phyloP scores from a whole-genome alignment of 30 jellyfish, hydroid and myxozoan species.

The Nemopilema nomurai region DNA sequence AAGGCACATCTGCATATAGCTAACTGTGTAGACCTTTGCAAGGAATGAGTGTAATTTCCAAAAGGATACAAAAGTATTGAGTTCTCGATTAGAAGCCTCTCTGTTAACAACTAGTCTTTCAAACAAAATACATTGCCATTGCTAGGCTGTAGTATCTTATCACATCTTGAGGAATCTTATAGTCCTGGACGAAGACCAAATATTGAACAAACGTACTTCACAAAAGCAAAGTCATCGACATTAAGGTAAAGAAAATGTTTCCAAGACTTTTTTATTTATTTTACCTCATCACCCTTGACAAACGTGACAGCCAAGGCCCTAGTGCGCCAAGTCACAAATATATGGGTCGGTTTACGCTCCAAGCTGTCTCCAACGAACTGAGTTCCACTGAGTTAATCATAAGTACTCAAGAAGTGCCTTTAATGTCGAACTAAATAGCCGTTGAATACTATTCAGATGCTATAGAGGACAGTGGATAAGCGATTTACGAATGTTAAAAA shows the following conservation, averaged over 20 bases:
- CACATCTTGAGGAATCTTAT: not conserved
- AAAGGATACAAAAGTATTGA: not conserved
- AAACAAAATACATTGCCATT: too few species aligned
- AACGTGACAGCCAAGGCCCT: not conserved
- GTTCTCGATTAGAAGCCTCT: too few species aligned
- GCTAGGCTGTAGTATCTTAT: not conserved
- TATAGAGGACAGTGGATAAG: constrained; percentile 59
- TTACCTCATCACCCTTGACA: not conserved
- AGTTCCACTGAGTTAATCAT: constrained; percentile 2
- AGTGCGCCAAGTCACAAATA: constrained; percentile 30
- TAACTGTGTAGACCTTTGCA: too few species aligned
- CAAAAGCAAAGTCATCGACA: not conserved
- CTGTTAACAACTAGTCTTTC: too few species aligned
- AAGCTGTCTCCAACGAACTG: constrained; percentile 53
- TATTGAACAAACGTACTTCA: not conserved
- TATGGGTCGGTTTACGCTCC: constrained; percentile 33
- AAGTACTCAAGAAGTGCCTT: constrained; percentile 33
- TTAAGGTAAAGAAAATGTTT: not conserved
- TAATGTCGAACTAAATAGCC: constrained; percentile 12
- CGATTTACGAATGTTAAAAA: constrained; percentile 38
- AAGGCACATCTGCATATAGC: not conserved
- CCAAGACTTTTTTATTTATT: not conserved
- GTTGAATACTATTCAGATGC: constrained; percentile 40
- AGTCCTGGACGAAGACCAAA: not conserved
- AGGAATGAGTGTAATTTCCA: not conserved